A percentile compares a stretch with the other conserved stretches of the same genome.
Conservation (phyloP, 2,888 invertebrate genomes). For the Deilephila elpenor region DNA sequence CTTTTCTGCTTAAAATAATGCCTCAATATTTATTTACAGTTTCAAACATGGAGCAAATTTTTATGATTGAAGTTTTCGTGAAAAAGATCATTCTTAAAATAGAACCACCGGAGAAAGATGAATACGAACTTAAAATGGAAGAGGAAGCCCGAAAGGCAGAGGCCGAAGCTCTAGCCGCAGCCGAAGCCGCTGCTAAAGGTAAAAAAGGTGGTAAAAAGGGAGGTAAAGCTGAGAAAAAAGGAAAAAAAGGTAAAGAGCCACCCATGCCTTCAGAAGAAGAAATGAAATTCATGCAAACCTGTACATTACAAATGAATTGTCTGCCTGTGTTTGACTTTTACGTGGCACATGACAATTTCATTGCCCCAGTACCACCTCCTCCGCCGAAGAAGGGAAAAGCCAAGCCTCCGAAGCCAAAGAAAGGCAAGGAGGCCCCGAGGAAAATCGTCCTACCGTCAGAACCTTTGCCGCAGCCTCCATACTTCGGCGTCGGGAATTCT, state of each 20-base stretch:
- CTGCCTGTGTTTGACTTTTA: conserved; percentile 76
- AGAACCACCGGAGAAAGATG: conserved; percentile 76
- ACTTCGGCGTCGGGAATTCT: conserved; percentile 76
- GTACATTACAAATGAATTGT: conserved; percentile 76
- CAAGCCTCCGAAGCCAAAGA: conserved; percentile 54
- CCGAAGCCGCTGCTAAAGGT: conserved; percentile 60
- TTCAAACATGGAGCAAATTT: conserved; percentile 75
- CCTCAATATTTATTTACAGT: conserved; percentile 13
- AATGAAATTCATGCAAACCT: conserved; percentile 77
- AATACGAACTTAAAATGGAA: conserved; percentile 71
- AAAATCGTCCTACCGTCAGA: conserved; percentile 73
- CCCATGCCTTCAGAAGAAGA: conserved; percentile 77
- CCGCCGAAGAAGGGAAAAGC: conserved; percentile 61
- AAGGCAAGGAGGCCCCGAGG: conserved; percentile 53
- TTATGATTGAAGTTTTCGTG: conserved; percentile 78
- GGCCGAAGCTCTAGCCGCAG: conserved; percentile 66
- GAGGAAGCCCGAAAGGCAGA: conserved; percentile 66
- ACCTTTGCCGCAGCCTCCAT: conserved; percentile 77
- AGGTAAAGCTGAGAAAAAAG: conserved; percentile 52
- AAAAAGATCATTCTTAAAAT: conserved; percentile 75
- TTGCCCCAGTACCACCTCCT: conserved; percentile 73
- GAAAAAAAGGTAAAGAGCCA: conserved; percentile 72
- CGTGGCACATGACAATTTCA: conserved; percentile 78
- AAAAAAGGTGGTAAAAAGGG: conserved; percentile 39
- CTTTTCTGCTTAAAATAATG: background rate